A percentile compares a stretch with the other conserved stretches of the same genome.
phyloP scores from a whole-genome alignment of 1,140 invertebrate genomes.

The Potamilus streckersoni region DNA sequence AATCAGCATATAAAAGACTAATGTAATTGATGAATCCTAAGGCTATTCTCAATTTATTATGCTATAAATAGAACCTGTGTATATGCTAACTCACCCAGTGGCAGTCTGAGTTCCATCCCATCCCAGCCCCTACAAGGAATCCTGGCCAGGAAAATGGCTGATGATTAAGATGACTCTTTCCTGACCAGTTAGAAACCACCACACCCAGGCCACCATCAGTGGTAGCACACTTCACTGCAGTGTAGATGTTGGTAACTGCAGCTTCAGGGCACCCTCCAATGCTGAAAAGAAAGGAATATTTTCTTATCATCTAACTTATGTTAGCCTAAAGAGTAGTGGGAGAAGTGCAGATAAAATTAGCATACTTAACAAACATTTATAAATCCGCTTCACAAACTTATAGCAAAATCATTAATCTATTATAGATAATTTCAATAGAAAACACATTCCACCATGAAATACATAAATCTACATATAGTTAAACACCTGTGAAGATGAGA shows the following conservation, averaged over 20 bases:
- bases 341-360: too few relatives aligned
- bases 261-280: conserved; percentile 77
- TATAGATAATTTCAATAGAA: too few relatives aligned
- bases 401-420: too few relatives aligned
- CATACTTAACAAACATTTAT: too few relatives aligned
- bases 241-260: conserved; percentile 74
- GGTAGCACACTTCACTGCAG: conserved; percentile 72
- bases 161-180: conserved; percentile 75
- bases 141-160: conserved; percentile 78
- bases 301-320: too few relatives aligned
- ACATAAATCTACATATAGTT: too few relatives aligned
- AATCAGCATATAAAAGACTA: too few relatives aligned
- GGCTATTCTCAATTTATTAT: neutral
- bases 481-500: too few relatives aligned
- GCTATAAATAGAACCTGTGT: conserved; percentile 7
- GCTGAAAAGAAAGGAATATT: conserved; percentile 58
- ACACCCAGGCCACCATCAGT: conserved; percentile 73
- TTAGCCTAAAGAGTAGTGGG: too few relatives aligned
- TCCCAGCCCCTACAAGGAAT: conserved; percentile 74
- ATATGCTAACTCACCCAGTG: conserved; percentile 67
- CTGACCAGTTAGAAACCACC: conserved; percentile 77
- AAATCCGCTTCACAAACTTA: too few relatives aligned
- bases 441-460: too few relatives aligned
- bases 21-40: too few relatives aligned
- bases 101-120: conserved; percentile 76